Percentiles rank a stretch among this genome's conserved stretches.
These are phyloP conservation scores for Phoenicopterus ruber DNA, from an alignment of 2,113 vertebrate species.

Conservation along the genomic window DNA sequence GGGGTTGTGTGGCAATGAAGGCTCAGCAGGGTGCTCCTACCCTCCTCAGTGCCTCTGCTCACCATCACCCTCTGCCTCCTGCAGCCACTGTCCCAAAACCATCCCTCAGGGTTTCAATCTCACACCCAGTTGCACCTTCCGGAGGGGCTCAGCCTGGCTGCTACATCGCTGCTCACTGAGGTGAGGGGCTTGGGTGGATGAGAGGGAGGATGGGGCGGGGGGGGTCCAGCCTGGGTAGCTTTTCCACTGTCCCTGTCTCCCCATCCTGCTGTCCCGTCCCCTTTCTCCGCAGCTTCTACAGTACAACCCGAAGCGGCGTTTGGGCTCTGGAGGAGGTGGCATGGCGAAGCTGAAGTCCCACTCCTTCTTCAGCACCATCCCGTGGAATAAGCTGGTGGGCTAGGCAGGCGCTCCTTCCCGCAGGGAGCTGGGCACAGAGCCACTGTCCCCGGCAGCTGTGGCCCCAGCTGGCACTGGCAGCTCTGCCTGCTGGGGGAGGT, in stretches of 20 bases:
- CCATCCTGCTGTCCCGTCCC: background rate
- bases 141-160: conserved; percentile 83
- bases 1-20: background rate
- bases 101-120: conserved; percentile 88
- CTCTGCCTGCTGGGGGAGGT: background rate
- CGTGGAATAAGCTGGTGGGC: conserved; percentile 84
- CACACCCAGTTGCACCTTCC: conserved; percentile 91
- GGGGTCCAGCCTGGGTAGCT: background rate
- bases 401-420: conserved; percentile 18
- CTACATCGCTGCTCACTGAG: conserved; percentile 87
- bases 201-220: background rate
- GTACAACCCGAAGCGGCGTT: conserved; percentile 83
- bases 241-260: background rate
- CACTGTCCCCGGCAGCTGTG: background rate
- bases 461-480: background rate
- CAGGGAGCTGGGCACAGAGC: background rate
- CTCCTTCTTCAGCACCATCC: conserved; percentile 86
- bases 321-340: conserved; percentile 85
- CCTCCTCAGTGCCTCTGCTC: background rate
- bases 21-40: background rate
- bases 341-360: conserved; percentile 89
- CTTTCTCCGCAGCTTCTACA: conserved; percentile 82
- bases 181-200: conserved; percentile 62
- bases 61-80: conserved; percentile 11
- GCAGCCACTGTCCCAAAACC: conserved; percentile 88